Evolutionary conservation across 37 sponge, comb jelly and placozoan genomes (phyloP), one percentile per base, ranked within the genome.

Genomic region (Crambe crambe): DNA sequence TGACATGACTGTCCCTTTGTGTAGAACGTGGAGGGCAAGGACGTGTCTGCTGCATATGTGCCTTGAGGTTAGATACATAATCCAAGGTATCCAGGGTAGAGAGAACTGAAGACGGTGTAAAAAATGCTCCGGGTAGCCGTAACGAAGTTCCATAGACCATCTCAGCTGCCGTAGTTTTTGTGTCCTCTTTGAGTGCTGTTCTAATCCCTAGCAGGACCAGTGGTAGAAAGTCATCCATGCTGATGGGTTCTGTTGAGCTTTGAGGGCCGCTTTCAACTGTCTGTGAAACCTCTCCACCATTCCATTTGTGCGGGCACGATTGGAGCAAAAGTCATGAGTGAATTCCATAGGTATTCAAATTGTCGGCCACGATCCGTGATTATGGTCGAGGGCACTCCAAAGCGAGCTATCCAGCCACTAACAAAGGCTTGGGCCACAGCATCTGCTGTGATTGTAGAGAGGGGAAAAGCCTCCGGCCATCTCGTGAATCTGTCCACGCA

Each of bases 301-400:
- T 2, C 91, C 86, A 37, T 90, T 90, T 54, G 83, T 47, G 51
- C 64, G 74, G 22, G 91, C 79, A 58, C 86, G 78, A 41, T 90
- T 86, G 38, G 91, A 37, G 81, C 42, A 1, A 87, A 43, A 23
- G 81, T 27, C 79, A 79, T 83, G 32, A 91, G 84, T 8, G 42
- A 18, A 21, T 27, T 2, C 83, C 78, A 86, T 20, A 91, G 75
- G 10, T 83, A 91, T 70, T 86, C 83, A 32, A 91, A 91, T 58
- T 91, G 86, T 17, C 70, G 60, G 21, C 90, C 90, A 35, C 81
- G 80, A 67, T 89, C 90, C 40, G 85, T 84, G 56, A 85, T 64
- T 8, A 89, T 84, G 56, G 90, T 89, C 1, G 90, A 87, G 26
- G 88, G 88, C 1, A 83, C 85, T 51, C 89, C 84, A 75, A 89